These are phyloP conservation scores for Leuctra nigra DNA, from an alignment of 2,888 invertebrate species.

Conservation along the genomic window DNA sequence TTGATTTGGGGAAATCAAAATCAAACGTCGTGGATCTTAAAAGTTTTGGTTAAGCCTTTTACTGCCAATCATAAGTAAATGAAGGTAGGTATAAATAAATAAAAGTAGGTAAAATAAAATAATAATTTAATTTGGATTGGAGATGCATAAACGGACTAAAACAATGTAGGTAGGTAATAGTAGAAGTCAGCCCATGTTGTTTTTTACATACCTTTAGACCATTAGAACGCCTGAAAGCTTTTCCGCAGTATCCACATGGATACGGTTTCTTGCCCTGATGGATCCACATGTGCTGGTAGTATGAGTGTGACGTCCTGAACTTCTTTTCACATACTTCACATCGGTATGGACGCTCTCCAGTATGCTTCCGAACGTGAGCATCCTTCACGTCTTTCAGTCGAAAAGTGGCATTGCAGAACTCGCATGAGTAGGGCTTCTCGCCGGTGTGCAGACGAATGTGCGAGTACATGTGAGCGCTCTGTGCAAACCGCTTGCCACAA, in stretches of 20 bases:
- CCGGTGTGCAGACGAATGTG: slow-evolving; percentile 28
- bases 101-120: too few relatives aligned
- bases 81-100: too few relatives aligned
- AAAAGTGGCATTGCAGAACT: slow-evolving; percentile 21
- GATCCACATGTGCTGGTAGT: slow-evolving; percentile 59
- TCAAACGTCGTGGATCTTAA: too few relatives aligned
- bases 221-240: slow-evolving; percentile 54
- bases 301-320: slow-evolving; percentile 52
- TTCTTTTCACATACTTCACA: slow-evolving; percentile 38
- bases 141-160: too few relatives aligned
- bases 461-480: slow-evolving; percentile 27
- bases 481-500: slow-evolving; percentile 27
- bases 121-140: too few relatives aligned
- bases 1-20: too few relatives aligned
- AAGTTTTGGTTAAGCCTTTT: too few relatives aligned
- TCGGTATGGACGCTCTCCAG: slow-evolving; percentile 36
- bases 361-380: slow-evolving; percentile 37
- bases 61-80: too few relatives aligned
- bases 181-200: too few relatives aligned
- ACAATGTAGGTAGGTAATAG: too few relatives aligned
- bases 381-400: slow-evolving; percentile 29
- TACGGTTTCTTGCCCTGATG: slow-evolving; percentile 48
- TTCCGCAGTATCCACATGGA: slow-evolving; percentile 55
- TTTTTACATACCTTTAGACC: too few relatives aligned
- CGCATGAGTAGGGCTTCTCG: slow-evolving; percentile 27